Base-by-base conservation (phyloP, 2,113 vertebrate genomes). In the Otolemur garnettii region DNA sequence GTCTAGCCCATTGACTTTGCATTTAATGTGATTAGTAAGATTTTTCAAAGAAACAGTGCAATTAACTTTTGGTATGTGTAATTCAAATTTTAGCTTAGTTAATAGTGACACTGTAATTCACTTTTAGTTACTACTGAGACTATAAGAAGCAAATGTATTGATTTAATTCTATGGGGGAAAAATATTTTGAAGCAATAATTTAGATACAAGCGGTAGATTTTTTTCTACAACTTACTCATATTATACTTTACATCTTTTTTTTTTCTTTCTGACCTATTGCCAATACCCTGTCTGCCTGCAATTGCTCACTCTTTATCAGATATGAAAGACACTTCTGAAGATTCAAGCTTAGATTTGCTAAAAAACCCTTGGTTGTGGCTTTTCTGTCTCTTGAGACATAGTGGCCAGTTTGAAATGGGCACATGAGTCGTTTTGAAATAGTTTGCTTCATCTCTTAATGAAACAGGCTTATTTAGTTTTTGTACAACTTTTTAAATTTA, bases 51-150 rank as follows among this genome's bases (percentile, higher is more conserved):
- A 87, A 84, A 85, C 9, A 82, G 21, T 83, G 7, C 12, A 77
- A 7, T 95, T 92, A 72, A 82, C 45, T 95, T 94, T 94, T 59
- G 55, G 69, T 93, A 66, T 90, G n/a, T 81, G 18, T 95, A 57
- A 71, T 94, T 82, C 24, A 26, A 12, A 62, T 62, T 62, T 62
- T 62, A 62, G 24, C 62, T 79, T 96, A 78, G 28, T 86, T 94
- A 66, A 17, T 94, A 30, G 28, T 94, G 57, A 93, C 57, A 78
- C 10, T 50, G 1, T 66, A 92, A 22, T 64, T 64, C 62, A 26
- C 62, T 64, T 82, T 79, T 95, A 81, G 28, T 86, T 94, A 71
- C 17, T 94, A 22, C 30, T 92, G 53, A 93, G 57, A 78, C 7
- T 50, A 3, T 71, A 90, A 22, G 77, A 38, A 42, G 3, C 59